Evolutionary conservation across 64 coral and sea anemone genomes (phyloP).

Genomic region (Montipora foliosa): DNA sequence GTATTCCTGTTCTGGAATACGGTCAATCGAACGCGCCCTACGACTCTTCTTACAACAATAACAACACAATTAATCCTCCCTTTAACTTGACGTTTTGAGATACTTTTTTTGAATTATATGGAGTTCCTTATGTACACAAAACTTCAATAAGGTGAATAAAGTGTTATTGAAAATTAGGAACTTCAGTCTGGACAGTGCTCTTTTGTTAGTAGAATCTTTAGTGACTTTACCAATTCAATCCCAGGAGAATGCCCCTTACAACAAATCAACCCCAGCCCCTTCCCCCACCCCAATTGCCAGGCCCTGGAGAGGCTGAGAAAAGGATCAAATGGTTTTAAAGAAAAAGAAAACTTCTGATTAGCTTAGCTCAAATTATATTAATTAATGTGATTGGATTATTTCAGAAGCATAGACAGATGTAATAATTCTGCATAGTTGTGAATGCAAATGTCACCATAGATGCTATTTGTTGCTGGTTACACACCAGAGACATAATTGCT

Average conservation of each 20-base stretch:
- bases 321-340: neutral
- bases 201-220: neutral
- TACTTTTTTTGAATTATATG: neutral
- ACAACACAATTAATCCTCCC: neutral
- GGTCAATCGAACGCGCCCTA: no score
- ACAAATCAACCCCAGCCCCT: neutral
- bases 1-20: no score
- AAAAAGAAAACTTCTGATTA: slow-evolving; percentile 2
- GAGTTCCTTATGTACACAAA: neutral
- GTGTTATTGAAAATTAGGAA: no score
- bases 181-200: no score
- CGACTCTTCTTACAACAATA: neutral
- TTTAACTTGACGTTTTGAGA: neutral
- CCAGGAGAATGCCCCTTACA: neutral
- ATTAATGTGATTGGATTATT: neutral
- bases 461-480: neutral
- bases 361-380: neutral
- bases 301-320: neutral
- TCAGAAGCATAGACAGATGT: neutral
- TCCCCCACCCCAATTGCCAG: neutral
- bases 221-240: neutral
- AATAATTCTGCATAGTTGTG: slow-evolving; percentile 2
- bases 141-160: no score
- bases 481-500: neutral
- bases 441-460: neutral